Evolutionary conservation across 1,140 invertebrate genomes (phyloP), one percentile per base, ranked within the genome.

Genomic region (Bombyx mori): DNA sequence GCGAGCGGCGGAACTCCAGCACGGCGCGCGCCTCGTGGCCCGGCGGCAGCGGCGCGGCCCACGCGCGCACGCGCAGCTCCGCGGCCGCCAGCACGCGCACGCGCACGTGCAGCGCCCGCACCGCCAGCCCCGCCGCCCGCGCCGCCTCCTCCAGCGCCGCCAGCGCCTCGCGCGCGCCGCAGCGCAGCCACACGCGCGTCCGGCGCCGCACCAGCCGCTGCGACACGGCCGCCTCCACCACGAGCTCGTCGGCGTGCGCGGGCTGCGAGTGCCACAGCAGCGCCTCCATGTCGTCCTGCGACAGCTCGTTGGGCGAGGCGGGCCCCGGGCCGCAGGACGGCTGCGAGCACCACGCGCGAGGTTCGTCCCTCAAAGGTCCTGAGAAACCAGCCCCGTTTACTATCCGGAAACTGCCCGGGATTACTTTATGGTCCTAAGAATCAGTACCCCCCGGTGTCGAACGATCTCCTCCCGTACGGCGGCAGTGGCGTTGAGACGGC

Each of bases 1-100:
- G 94, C 6, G 96, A 97, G n/a, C 98, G 88, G 44, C 97, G 91
- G 79, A 99, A 98, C 86, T 99, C 97, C 7, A 96, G 82, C 10
- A 96, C 79, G 57, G 92, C 43, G 58, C 71, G 63, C 62, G 68
- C 72, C 52, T 53, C 64, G 54, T 65, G 65, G 26, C 6, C 58
- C 55, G 45, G 57, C 56, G 56, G 26, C 52, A 47, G 9, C 9
- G 57, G 61, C 60, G 65, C 63, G 44, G 65, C 70, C 67, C 74
- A 71, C 53, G 70, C 75, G 60, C 75, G 10, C 60, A 56, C 56
- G 67, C 75, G 60, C 75, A 54, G 66, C 73, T 47, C 73, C 66
- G 35, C 60, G 26, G 35, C 22, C 71, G 56, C 57, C 68, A 22
- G 61, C 54, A n/a, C n/a, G 47, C 68, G 63, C 53, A 65, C 56